Evolutionary conservation across 2,888 invertebrate species (phyloP).

Genomic region (Eupithecia tripunctaria): DNA sequence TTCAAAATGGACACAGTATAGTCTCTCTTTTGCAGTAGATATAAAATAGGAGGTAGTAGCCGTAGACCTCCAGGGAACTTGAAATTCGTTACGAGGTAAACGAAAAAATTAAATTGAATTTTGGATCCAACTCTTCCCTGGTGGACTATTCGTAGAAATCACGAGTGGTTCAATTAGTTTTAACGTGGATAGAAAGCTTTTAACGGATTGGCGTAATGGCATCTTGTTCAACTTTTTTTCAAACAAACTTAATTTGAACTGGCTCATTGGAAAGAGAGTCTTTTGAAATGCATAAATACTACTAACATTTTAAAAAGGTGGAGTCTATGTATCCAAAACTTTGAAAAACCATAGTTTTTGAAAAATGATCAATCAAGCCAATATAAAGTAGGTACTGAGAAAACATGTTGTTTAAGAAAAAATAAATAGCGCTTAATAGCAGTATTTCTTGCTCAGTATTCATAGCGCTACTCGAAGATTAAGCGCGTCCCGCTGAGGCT

Average conservation of each 20-base stretch:
- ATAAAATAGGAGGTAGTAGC: too few species aligned
- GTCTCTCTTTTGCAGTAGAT: not conserved
- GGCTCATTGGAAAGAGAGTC: not conserved
- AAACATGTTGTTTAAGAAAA: not conserved
- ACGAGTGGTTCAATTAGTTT: not conserved
- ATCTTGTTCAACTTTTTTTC: not conserved
- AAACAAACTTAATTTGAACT: not conserved
- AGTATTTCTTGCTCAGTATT: not conserved
- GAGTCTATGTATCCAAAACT: not conserved
- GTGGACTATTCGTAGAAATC: not conserved
- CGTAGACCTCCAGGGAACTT: not conserved
- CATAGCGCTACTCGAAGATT: conserved; percentile 17
- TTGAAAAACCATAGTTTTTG: not conserved
- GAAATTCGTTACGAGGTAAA: not conserved
- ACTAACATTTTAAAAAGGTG: not conserved
- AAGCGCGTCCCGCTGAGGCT: conserved; percentile 15
- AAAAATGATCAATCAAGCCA: not conserved
- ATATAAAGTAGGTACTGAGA: not conserved
- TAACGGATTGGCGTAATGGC: not conserved
- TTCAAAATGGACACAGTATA: too few species aligned
- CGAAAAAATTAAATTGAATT: not conserved
- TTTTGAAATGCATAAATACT: not conserved
- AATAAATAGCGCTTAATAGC: not conserved
- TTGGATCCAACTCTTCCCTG: not conserved
- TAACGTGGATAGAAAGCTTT: not conserved